Base-by-base conservation (phyloP, 1,140 invertebrate genomes). In the Drosophila kanapiae region DNA sequence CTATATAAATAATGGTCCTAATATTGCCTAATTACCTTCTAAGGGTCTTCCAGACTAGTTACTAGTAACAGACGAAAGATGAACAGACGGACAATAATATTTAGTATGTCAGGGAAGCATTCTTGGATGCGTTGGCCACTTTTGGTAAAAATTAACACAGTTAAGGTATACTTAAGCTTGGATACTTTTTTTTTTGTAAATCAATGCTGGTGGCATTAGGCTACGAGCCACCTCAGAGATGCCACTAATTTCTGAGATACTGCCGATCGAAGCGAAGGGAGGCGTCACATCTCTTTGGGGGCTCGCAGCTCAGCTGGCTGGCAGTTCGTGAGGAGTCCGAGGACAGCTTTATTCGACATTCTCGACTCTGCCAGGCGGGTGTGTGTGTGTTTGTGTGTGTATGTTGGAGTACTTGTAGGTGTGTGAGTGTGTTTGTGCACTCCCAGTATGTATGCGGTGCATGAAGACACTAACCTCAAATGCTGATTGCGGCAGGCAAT, bases 391-490 rank as follows among this genome's bases (percentile, higher is more conserved):
- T n/a, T 45, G 6, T 42, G 53, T 61, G 29, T 45, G 8, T 35
- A 23, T 23, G 23, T 23, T 23, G 23, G 18, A 7, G 42, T 45
- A 10, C 18, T 6, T 37, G 14, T 23, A 37, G 23, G 35, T 27
- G 10, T 60, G 56, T 62, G 38, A 13, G 16, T 49, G 43, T 56
- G 67, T 47, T 7, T 57, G 23, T 23, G 23, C 23, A 23, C 23
- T 51, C 53, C 18, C 35, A 47, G 62, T 70, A 67, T 67, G 67
- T 49, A 65, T 51, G 64, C 67, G 42, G 63, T 53, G 70, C 62
- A 78, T 63, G 69, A 74, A 71, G 68, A 70, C 63, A 90, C 85
- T 90, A 90, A 90, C 85, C 85, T 90, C 86, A 90, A 90, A 80
- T 76, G 82, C 78, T 88, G 80, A 90, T 90, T 90, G 69, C 80